A percentile compares a stretch with the other conserved stretches of the same genome.
phyloP scores from a whole-genome alignment of 2,113 vertebrate species.

The Gambusia affinis region DNA sequence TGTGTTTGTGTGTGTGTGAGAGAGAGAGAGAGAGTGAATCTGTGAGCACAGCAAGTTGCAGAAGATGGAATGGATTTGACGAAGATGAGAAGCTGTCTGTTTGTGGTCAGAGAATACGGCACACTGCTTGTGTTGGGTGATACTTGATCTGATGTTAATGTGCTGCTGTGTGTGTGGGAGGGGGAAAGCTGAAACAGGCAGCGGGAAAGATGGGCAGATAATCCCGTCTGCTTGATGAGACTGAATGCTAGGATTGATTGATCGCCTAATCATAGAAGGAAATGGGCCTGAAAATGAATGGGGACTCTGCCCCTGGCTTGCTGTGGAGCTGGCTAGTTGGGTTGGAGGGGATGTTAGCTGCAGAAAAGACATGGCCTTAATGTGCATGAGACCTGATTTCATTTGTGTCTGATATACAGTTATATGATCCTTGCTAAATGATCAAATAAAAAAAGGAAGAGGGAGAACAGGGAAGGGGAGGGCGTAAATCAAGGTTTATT shows the following conservation, averaged over 20 bases:
- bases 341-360: slow-evolving; percentile 77
- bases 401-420: slow-evolving; percentile 88
- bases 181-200: slow-evolving; percentile 72
- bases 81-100: slow-evolving; percentile 77
- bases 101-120: slow-evolving; percentile 80
- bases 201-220: slow-evolving; percentile 85
- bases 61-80: slow-evolving; percentile 48
- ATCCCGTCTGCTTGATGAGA: slow-evolving; percentile 87
- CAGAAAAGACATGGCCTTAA: slow-evolving; percentile 84
- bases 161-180: slow-evolving; percentile 75
- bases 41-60: slow-evolving; percentile 24
- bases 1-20: background rate
- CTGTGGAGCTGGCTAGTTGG: slow-evolving; percentile 76
- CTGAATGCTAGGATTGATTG: slow-evolving; percentile 89
- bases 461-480: slow-evolving; percentile 65
- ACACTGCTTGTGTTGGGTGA: slow-evolving; percentile 78
- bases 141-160: slow-evolving; percentile 88
- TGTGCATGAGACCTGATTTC: slow-evolving; percentile 85
- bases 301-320: slow-evolving; percentile 85
- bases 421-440: slow-evolving; percentile 86
- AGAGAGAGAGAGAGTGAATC: background rate
- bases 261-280: slow-evolving; percentile 89
- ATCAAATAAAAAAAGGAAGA: slow-evolving; percentile 83
- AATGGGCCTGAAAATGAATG: slow-evolving; percentile 90
- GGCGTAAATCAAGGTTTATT: slow-evolving; percentile 87